phyloP scores from a whole-genome alignment of 2,113 vertebrate genomes.

The Ceratotherium simum region DNA sequence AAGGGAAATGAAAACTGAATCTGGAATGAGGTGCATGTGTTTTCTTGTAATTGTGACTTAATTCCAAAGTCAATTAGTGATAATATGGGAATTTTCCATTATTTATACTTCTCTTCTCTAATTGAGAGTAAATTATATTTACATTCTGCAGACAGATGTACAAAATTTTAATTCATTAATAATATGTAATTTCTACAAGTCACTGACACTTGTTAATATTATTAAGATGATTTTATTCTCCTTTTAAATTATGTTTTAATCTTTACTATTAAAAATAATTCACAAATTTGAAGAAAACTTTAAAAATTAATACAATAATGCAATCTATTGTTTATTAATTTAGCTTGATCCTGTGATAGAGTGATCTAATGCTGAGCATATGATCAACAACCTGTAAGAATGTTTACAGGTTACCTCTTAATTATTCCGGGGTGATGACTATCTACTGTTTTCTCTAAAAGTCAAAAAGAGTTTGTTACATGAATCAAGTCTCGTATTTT shows the following conservation, averaged over 20 bases:
- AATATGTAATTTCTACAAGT: not conserved
- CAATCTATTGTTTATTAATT: constrained; percentile 1
- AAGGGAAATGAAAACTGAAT: not conserved
- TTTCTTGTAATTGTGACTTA: not conserved
- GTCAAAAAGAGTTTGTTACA: not conserved
- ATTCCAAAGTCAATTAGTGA: not conserved
- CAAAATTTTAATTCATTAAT: constrained; percentile 29
- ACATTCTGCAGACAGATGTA: not conserved
- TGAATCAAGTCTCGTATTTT: not conserved
- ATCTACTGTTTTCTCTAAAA: not conserved
- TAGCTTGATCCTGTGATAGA: not conserved
- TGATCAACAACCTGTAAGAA: not conserved
- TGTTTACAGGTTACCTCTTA: not conserved
- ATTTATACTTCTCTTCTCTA: not conserved
- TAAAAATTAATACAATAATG: not conserved
- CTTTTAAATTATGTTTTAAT: constrained; percentile 15
- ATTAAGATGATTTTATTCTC: not conserved
- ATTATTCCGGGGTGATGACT: not conserved
- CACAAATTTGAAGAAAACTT: not conserved
- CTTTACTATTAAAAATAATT: constrained; percentile 47
- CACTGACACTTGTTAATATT: not conserved
- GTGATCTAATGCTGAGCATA: not conserved
- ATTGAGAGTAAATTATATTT: not conserved
- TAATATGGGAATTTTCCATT: not conserved
- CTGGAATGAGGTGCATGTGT: not conserved